A percentile compares a stretch with the other conserved stretches of the same genome.
phyloP scores from a whole-genome alignment of 2,797 vertebrate genomes.

The Rhincodon typus region DNA sequence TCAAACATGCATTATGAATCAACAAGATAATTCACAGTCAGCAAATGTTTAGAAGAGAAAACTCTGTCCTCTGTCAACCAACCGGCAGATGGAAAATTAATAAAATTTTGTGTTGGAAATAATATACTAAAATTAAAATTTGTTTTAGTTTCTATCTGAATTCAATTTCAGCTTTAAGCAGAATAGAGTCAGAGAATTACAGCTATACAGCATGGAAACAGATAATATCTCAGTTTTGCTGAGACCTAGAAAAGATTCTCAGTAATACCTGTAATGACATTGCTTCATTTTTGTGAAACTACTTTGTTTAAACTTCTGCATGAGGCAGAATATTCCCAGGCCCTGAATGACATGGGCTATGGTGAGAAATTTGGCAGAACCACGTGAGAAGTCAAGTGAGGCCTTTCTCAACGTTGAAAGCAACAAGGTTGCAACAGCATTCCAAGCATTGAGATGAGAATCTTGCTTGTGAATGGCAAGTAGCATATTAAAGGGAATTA shows the following conservation, averaged over 20 bases:
- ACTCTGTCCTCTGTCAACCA: constrained; percentile 32
- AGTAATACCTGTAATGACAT: not conserved
- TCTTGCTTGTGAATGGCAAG: too few species aligned
- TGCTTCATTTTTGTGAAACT: not conserved
- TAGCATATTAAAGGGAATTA: too few species aligned
- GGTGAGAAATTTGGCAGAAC: too few species aligned
- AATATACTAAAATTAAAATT: too few species aligned
- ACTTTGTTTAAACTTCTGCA: not conserved
- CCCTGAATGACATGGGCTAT: too few species aligned
- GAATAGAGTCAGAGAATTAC: too few species aligned
- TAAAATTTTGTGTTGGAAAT: not conserved
- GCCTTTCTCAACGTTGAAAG: too few species aligned
- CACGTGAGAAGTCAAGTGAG: too few species aligned
- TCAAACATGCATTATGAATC: not conserved
- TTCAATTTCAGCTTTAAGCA: not conserved
- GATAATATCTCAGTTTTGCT: not conserved
- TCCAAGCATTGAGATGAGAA: too few species aligned
- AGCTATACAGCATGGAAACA: too few species aligned
- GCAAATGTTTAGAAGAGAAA: constrained; percentile 17
- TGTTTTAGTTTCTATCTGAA: too few species aligned
- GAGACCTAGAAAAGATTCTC: not conserved
- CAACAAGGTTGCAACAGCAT: too few species aligned
- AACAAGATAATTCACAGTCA: constrained; percentile 34
- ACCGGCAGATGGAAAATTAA: not conserved
- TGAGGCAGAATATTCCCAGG: not conserved